Conservation (phyloP, 2,113 vertebrate species). For the Leucosticte australis region DNA sequence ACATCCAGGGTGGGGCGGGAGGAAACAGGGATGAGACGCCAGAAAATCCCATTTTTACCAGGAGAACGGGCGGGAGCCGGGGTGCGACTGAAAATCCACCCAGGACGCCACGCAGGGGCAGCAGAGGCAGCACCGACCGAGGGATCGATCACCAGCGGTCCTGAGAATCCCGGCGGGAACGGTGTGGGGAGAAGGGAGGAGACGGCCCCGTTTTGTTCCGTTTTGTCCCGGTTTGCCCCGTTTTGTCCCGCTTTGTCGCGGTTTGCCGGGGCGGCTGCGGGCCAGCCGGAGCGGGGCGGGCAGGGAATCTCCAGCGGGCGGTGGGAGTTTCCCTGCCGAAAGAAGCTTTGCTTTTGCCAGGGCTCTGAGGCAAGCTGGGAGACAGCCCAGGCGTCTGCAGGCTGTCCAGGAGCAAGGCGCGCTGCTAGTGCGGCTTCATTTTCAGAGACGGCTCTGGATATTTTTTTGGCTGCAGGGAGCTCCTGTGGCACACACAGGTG, state of each 20-base stretch:
- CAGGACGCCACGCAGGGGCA: neutral
- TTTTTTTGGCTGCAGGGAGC: neutral
- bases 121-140: neutral
- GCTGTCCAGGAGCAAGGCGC: neutral
- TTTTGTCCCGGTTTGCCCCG: accelerated
- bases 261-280: neutral
- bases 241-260: accelerated
- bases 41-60: neutral
- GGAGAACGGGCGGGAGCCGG: too few species aligned
- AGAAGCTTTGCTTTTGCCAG: neutral
- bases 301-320: accelerated
- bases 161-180: neutral
- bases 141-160: accelerated
- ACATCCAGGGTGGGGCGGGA: too few species aligned
- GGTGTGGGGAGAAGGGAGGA: accelerated
- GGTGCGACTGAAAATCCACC: neutral
- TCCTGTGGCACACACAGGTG: neutral
- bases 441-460: neutral
- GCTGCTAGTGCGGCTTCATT: neutral
- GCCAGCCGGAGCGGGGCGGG: neutral
- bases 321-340: accelerated
- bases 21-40: neutral
- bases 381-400: neutral
- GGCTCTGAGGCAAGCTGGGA: neutral
- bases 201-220: accelerated